These are phyloP conservation scores for Mesitornis unicolor DNA, from an alignment of 2,113 vertebrate genomes.

Conservation along the genomic window DNA sequence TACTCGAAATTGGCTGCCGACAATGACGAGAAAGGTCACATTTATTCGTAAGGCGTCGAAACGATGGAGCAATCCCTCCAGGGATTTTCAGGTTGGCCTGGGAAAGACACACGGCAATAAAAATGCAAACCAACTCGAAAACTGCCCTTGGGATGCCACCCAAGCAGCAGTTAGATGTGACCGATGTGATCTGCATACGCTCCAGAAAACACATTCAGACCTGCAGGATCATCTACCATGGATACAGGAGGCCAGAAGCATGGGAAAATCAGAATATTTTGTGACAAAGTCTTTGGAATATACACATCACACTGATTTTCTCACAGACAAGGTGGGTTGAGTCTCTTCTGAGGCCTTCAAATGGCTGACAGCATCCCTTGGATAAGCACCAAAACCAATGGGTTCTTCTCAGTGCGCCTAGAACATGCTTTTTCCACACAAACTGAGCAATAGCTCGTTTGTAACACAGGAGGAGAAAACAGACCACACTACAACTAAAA, in stretches of 20 bases:
- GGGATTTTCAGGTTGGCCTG: background rate
- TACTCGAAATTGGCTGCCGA: background rate
- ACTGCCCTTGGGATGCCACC: background rate
- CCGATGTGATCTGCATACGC: fast-evolving
- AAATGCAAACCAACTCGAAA: background rate
- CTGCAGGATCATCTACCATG: fast-evolving
- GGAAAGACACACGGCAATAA: background rate
- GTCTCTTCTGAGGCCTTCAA: background rate
- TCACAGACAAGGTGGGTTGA: background rate
- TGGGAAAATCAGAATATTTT: background rate
- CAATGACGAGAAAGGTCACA: background rate
- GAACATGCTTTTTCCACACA: background rate
- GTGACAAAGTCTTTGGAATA: background rate
- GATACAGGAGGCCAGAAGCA: no score
- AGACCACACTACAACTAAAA: no score
- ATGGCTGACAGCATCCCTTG: background rate
- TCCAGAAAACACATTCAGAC: fast-evolving
- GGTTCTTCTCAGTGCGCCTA: background rate
- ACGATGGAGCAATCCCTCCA: background rate
- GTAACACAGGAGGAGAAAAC: background rate
- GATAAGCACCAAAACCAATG: background rate
- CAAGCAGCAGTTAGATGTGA: no score
- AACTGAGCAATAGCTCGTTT: background rate
- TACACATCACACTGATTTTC: background rate
- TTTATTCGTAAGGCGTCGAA: background rate